Percentiles rank a stretch among this genome's conserved stretches.
Conservation (phyloP, 1,140 invertebrate genomes). For the Stratiolaelaps scimitus region DNA sequence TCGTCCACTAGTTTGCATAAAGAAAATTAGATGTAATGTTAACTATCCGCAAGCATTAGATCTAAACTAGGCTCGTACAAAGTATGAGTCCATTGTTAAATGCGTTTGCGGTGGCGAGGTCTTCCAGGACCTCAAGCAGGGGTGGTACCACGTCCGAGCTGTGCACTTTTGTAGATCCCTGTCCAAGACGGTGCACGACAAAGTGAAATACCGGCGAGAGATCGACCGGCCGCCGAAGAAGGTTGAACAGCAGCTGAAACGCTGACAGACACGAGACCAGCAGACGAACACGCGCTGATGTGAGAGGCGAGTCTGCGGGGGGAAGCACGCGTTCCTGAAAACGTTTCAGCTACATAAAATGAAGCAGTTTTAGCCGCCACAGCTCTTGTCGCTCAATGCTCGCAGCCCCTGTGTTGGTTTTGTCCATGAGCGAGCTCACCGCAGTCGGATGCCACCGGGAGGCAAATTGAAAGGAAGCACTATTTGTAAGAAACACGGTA, state of each 20-base stretch:
- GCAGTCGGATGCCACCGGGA: no score
- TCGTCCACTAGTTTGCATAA: no score
- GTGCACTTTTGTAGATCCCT: neutral
- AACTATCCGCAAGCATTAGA: no score
- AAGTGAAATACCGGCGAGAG: neutral
- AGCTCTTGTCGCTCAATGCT: no score
- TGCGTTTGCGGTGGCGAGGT: neutral
- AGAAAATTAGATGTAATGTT: no score
- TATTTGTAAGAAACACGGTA: no score
- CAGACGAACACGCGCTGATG: neutral
- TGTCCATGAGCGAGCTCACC: no score
- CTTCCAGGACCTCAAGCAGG: slow-evolving; percentile 2
- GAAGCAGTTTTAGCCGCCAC: no score
- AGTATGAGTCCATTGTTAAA: slow-evolving; percentile 4
- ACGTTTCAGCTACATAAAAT: slow-evolving; percentile 10
- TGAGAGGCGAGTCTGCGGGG: neutral
- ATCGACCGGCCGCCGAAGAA: neutral
- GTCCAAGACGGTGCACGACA: neutral
- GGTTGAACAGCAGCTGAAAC: slow-evolving; percentile 1
- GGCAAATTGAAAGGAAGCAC: no score
- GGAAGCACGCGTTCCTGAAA: neutral
- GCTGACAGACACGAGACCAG: neutral
- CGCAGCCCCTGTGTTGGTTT: no score
- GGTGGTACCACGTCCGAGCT: neutral
- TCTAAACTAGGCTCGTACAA: no score